phyloP scores from a whole-genome alignment of 1,140 invertebrate genomes.

The Dufourea novaeangliae region DNA sequence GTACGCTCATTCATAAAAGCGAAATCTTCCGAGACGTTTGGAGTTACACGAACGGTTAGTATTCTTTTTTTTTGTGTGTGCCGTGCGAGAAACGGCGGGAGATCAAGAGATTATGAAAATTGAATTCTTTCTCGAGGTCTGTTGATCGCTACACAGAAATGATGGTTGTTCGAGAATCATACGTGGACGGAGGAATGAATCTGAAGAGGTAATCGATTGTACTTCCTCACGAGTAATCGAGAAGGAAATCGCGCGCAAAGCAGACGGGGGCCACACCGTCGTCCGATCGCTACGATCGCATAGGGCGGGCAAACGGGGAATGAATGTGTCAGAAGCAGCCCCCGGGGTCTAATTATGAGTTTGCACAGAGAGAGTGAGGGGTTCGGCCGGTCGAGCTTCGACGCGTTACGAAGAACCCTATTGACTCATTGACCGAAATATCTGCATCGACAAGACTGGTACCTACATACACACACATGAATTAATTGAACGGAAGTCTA shows the following conservation, averaged over 20 bases:
- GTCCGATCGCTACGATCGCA: constrained; percentile 48
- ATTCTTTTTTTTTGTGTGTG: no score
- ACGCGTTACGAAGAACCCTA: constrained; percentile 59
- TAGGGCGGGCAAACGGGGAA: constrained; percentile 74
- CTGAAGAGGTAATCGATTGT: constrained; percentile 15
- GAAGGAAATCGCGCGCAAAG: constrained; percentile 54
- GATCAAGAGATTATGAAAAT: no score
- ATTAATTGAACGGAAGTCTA: no score
- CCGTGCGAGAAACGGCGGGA: no score
- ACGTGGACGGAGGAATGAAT: background rate
- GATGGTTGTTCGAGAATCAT: background rate
- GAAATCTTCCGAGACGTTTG: no score
- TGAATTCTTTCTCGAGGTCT: background rate
- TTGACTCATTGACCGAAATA: constrained; percentile 74
- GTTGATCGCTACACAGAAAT: background rate
- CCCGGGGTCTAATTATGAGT: constrained; percentile 80
- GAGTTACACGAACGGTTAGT: no score
- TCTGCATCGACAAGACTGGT: constrained; percentile 74
- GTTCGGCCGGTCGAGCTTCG: constrained; percentile 67
- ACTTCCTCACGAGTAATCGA: constrained; percentile 55
- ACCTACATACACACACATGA: constrained; percentile 56
- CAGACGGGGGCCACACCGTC: constrained; percentile 44
- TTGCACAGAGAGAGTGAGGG: constrained; percentile 76
- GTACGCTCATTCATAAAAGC: background rate
- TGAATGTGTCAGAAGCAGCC: constrained; percentile 80